Conservation (phyloP, 2,888 invertebrate species). For the Himalopsyche anomala region DNA sequence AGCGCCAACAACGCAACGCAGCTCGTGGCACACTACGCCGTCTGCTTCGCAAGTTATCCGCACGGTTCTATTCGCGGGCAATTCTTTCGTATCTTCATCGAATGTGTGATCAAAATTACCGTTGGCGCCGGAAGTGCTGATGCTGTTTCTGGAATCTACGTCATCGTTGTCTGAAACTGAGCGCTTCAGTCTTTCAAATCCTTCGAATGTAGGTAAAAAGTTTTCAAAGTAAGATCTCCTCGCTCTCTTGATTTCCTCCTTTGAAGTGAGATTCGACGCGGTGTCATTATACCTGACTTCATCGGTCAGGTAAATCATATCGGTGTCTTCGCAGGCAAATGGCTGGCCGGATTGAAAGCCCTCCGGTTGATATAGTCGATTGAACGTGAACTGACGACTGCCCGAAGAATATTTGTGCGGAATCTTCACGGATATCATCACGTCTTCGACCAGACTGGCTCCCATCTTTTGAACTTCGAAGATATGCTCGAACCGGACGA, state of each 20-base stretch:
- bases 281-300: constrained; percentile 61
- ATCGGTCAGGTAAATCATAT: constrained; percentile 65
- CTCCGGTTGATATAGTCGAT: constrained; percentile 52
- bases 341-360: constrained; percentile 67
- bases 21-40: constrained; percentile 68
- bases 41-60: constrained; percentile 70
- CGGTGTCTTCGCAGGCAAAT: constrained; percentile 66
- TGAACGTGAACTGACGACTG: constrained; percentile 50
- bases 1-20: constrained; percentile 70
- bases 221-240: neutral
- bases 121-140: neutral
- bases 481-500: constrained; percentile 68
- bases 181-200: constrained; percentile 3
- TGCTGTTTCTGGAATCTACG: neutral
- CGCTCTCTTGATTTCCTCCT: constrained; percentile 34
- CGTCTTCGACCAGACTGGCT: constrained; percentile 70
- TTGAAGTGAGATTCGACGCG: constrained; percentile 45
- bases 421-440: constrained; percentile 68
- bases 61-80: constrained; percentile 67
- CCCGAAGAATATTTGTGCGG: constrained; percentile 66
- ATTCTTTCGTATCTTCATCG: constrained; percentile 5
- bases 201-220: too few relatives aligned
- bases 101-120: neutral
- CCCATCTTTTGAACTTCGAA: constrained; percentile 70
- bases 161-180: constrained; percentile 25